Conservation (phyloP, 2,797 vertebrate species). For the Tamandua tetradactyla region DNA sequence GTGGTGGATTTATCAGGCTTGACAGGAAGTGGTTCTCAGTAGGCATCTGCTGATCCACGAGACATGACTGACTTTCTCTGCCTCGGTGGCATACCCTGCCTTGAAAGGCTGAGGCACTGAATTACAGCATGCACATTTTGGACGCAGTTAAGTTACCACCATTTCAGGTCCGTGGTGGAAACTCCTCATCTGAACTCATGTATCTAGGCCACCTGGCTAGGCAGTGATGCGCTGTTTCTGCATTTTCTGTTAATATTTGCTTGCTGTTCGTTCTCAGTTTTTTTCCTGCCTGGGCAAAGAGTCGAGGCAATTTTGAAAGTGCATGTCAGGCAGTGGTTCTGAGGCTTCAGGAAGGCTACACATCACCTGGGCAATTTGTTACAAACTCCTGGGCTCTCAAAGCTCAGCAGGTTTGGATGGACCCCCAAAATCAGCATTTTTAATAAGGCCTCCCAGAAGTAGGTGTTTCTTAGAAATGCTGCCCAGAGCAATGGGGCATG, state of each 20-base stretch:
- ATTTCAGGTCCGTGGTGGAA: not conserved
- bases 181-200: not conserved
- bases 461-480: not conserved
- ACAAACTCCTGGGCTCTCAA: not conserved
- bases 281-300: not conserved
- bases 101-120: not conserved
- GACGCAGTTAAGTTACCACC: not conserved
- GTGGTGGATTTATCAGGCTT: not conserved
- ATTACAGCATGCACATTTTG: not conserved
- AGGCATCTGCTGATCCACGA: not conserved
- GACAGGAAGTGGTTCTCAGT: not conserved
- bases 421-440: not conserved
- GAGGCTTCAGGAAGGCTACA: not conserved
- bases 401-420: not conserved
- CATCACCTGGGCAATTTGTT: not conserved
- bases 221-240: not conserved
- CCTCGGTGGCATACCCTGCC: not conserved
- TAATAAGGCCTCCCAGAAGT: not conserved
- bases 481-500: not conserved
- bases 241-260: conserved; percentile 25
- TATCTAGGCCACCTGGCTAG: not conserved
- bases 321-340: not conserved
- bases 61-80: not conserved
- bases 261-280: not conserved
- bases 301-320: not conserved